Evolutionary conservation across 2,888 invertebrate genomes (phyloP), one percentile per base, ranked within the genome.

Genomic region (Elmis aenea): DNA sequence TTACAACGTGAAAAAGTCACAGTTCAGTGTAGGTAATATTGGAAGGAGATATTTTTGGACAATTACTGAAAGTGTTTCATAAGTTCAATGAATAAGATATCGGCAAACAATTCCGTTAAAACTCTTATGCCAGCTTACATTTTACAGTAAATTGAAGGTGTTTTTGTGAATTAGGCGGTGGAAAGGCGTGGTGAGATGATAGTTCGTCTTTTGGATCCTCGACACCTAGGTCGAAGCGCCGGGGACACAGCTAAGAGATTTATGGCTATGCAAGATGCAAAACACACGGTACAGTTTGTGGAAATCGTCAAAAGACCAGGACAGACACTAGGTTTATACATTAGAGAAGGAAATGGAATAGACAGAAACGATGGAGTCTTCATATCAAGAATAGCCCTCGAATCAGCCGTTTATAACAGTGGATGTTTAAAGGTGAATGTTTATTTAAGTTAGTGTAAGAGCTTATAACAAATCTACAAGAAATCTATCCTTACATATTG

Each of bases 251-350:
- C 90, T 55, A 88, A 90, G 68, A 83, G 87, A 63, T 87, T 91
- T 69, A 79, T 89, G 66, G 68, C 80, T 42, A 73, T 84, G 71
- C 86, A 86, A 76, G 86, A 85, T 67, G 63, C 58, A 31, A 67
- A 66, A 46, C 65, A 66, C 45, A 77, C 82, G 52, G 89, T 92
- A 43, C 81, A 89, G 67, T 81, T 95, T 62, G 95, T 99, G 54
- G 99, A 99, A 72, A 96, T 99, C 61, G 94, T 99, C 51, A 99
- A 99, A 70, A 80, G 96, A 55, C 99, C 99, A 1, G 99, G 97
- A 8, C 97, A 99, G 71, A 96, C 96, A 16, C 74, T 99, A 46
- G 99, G 99, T 24, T 77, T 99, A 42, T 99, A 99, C 69, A 96
- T 99, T 61, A 79, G 96, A 22, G 97, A 99, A 77, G 96, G 97